Conservation (phyloP, 35 echinoderm and acorn worm species). For the Chiridota heheva region DNA sequence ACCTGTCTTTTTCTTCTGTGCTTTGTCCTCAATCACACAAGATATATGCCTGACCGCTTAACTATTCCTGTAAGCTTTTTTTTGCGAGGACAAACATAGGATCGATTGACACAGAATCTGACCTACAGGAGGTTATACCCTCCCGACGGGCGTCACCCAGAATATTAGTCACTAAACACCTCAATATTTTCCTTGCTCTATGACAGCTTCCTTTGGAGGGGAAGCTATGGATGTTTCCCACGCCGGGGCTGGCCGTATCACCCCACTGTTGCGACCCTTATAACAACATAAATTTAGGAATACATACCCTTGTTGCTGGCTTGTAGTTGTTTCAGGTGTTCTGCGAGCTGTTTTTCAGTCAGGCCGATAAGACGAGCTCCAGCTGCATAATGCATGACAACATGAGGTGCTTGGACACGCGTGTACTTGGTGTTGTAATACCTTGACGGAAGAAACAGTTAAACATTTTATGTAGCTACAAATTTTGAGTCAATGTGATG, state of each 20-base stretch:
- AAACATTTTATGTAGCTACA: not conserved
- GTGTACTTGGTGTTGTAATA: conserved; percentile 93
- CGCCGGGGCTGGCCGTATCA: not conserved
- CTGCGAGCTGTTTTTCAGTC: conserved; percentile 83
- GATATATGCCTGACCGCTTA: no score
- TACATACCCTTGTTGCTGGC: conserved; percentile 74
- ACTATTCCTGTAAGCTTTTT: no score
- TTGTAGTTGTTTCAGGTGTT: conserved; percentile 73
- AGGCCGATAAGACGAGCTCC: conserved; percentile 89
- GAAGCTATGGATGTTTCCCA: not conserved
- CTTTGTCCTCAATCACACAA: no score
- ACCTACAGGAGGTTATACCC: no score
- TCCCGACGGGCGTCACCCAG: not conserved
- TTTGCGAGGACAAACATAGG: no score
- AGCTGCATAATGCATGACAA: conserved; percentile 94
- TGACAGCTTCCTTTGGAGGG: not conserved
- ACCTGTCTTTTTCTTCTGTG: no score
- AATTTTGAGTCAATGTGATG: no score
- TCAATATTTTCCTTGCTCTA: not conserved
- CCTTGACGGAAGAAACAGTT: conserved; percentile 29
- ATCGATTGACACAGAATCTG: no score
- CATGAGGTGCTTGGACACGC: conserved; percentile 77
- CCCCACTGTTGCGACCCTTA: no score
- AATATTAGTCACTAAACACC: not conserved
- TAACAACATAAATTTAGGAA: no score